Conservation (phyloP, 35 echinoderm and acorn worm species). For the Heliocidaris erythrogramma region DNA sequence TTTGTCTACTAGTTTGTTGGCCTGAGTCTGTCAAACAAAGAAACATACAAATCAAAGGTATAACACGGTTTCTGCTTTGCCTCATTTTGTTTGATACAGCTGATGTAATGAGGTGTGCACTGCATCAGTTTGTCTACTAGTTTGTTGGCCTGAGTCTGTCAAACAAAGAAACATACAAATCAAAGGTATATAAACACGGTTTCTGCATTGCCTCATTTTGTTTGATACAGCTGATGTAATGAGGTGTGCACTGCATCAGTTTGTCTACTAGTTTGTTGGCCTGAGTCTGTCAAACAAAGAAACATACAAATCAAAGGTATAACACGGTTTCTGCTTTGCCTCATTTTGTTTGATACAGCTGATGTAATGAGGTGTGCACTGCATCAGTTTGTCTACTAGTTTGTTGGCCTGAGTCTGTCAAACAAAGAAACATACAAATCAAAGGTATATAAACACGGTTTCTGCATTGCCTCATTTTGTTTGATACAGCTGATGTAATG, state of each 20-base stretch:
- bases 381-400: slow-evolving; percentile 82
- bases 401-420: slow-evolving; percentile 91
- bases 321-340: slow-evolving; percentile 61
- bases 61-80: slow-evolving; percentile 60
- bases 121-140: slow-evolving; percentile 84
- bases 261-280: slow-evolving; percentile 75
- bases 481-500: slow-evolving; percentile 99
- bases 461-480: slow-evolving; percentile 96
- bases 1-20: slow-evolving; percentile 72
- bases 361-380: slow-evolving; percentile 96
- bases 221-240: slow-evolving; percentile 98
- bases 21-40: slow-evolving; percentile 76
- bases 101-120: slow-evolving; percentile 92
- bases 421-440: slow-evolving; percentile 47
- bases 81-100: slow-evolving; percentile 96
- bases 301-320: neutral
- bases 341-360: slow-evolving; percentile 99
- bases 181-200: neutral
- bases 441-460: no score
- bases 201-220: slow-evolving; percentile 82
- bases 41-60: neutral
- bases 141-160: slow-evolving; percentile 84
- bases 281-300: slow-evolving; percentile 73
- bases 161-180: neutral
- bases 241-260: slow-evolving; percentile 90